Base-by-base conservation (phyloP, 2,888 invertebrate species). In the Meandrusa payeni region DNA sequence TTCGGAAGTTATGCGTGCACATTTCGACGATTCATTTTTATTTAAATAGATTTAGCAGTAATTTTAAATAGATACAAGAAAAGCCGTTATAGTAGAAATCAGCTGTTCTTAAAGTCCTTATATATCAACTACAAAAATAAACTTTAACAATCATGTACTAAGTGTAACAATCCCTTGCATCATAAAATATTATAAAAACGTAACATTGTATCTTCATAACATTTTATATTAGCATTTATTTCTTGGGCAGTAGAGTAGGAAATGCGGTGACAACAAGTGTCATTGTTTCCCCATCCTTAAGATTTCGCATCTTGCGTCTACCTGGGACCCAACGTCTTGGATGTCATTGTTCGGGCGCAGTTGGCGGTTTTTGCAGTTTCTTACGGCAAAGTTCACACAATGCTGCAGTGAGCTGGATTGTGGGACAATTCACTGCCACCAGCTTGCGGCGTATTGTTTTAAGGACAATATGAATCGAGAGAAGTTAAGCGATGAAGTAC, bases 221-320 rank as follows among this genome's bases (percentile, higher is more conserved):
- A 32, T 12, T 10, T 4, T 5, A 38, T 27, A 38, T 22, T 38
- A 13, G 13, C 2, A 5, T 5, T 13, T 38, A 38, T 10, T 0
- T 0, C 0, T 1, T 6, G 12, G 0, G 13, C 0, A 5, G 3
- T 50, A 61, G 47, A 51, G 50, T 41, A 44, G 22, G 48, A 38
- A 47, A 44, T 57, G n/a, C 42, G 17, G 22, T 44, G 36, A 32
- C 10, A 7, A 9, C 6, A 12, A 22, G 7, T 4, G 17, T 50
- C 47, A 57, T 69, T 64, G 65, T 68, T 51, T 47, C 15, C n/a
- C 41, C 10, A 72, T 77, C 77, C 82, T 81, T 78, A 81, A 80
- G 81, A 74, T 70, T 69, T 73, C 65, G 68, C 80, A 82, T 85
- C 82, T 85, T 83, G 74, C 73, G 57, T 61, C 63, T 82, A 86